Base-by-base conservation (phyloP, 2,113 vertebrate genomes). In the Aegypius monachus region DNA sequence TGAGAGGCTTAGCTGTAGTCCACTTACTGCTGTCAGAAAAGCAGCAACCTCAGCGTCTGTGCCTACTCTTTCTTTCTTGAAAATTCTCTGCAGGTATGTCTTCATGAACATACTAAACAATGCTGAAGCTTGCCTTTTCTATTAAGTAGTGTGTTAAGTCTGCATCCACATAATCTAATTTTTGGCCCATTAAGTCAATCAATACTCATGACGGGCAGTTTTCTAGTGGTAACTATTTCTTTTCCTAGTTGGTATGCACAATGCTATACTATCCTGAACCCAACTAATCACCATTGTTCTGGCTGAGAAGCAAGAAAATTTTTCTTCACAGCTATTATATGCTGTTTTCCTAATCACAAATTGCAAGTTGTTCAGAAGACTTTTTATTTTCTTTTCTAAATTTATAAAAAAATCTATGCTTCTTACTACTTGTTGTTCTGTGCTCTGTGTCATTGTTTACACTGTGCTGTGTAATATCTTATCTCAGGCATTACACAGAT, bases 361-460 rank as follows among this genome's bases (percentile, higher is more conserved):
- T 10, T 52, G 8, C 42, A 65, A 42, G 7, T 20, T 20, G 7
- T 32, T 81, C 3, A 13, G 43, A 40, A 81, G 26, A 48, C 7
- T 17, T 61, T 36, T 42, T 18, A 5, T 70, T 71, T 71, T 23
- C 13, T 15, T 58, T 56, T 48, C 19, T 55, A 32, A 9, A 34
- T 72, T 38, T 23, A 4, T 6, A 4, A 16, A 25, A 38, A 53
- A 70, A 70, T 4, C 9, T 16, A 0, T 65, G 21, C 0, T 53
- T 31, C 53, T 48, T n/a, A 15, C 26, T n/a, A 1, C 43, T 40
- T 74, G 59, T n/a, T 32, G 48, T 52, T 13, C 31, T 38, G 43
- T 29, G 4, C 34, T 26, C 13, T 59, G 13, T 40, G 26, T 32
- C 42, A 1, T 1, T 32, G 3, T 61, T 50, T 13, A 18, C 34